These are phyloP conservation scores for Epizoanthus stellaris DNA, from an alignment of 92 coral and sea anemone species.

Conservation along the genomic window DNA sequence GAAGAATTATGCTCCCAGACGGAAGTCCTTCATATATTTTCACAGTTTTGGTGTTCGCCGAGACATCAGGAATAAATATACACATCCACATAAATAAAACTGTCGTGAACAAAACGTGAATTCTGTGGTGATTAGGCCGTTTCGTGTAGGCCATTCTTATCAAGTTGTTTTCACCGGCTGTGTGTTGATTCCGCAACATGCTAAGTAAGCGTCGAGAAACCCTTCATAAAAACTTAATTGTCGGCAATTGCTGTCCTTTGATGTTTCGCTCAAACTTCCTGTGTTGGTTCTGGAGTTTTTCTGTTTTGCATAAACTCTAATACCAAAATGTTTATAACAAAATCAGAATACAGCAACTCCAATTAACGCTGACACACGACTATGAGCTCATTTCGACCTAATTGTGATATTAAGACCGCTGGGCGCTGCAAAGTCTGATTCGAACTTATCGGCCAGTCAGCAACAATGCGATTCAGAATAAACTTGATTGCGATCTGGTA, in stretches of 20 bases:
- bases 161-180: slow-evolving; percentile 14
- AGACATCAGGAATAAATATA: slow-evolving; percentile 7
- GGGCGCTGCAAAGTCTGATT: neutral
- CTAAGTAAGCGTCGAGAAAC: slow-evolving; percentile 1
- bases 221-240: slow-evolving; percentile 31
- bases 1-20: slow-evolving; percentile 74
- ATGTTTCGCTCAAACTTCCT: slow-evolving; percentile 7
- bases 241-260: slow-evolving; percentile 8
- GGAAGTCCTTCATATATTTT: slow-evolving; percentile 79
- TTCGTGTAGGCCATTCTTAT: neutral
- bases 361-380: neutral
- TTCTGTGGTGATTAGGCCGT: neutral
- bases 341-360: neutral
- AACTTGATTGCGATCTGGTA: neutral
- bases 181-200: slow-evolving; percentile 4
- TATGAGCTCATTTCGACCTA: neutral
- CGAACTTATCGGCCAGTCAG: neutral
- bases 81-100: neutral
- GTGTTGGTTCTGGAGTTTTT: neutral
- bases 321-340: slow-evolving; percentile 2
- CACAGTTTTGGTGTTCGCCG: slow-evolving; percentile 40
- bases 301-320: slow-evolving; percentile 9
- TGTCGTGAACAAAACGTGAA: neutral
- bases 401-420: slow-evolving; percentile 11
- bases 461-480: too few relatives aligned